These are phyloP conservation scores for Noctua comes DNA, from an alignment of 2,888 invertebrate genomes.

Conservation along the genomic window DNA sequence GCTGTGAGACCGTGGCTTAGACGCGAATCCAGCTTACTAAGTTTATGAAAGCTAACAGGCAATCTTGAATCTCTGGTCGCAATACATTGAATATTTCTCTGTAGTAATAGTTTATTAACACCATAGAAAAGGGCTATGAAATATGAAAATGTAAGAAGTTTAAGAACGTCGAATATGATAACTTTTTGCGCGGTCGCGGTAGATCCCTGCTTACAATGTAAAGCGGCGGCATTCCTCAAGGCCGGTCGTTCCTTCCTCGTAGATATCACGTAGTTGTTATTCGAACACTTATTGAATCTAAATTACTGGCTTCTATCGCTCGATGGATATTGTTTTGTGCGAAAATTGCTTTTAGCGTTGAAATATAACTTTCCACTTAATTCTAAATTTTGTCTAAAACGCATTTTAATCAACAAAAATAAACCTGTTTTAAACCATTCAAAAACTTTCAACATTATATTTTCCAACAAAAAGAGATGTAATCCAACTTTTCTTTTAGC, in stretches of 20 bases:
- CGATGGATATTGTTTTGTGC: conserved; percentile 51
- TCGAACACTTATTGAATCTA: conserved; percentile 70
- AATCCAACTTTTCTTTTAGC: not conserved
- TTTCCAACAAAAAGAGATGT: not conserved
- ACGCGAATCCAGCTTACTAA: conserved; percentile 56
- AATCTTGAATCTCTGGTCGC: conserved; percentile 10
- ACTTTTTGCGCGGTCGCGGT: conserved; percentile 61
- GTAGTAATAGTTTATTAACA: not conserved
- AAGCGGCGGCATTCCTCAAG: conserved; percentile 84
- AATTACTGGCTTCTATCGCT: conserved; percentile 59
- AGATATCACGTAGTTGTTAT: conserved; percentile 66
- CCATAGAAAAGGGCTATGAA: conserved; percentile 11
- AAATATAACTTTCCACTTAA: conserved; percentile 9
- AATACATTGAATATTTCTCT: conserved; percentile 46
- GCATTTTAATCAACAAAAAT: not conserved
- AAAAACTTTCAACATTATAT: not conserved
- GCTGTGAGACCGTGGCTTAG: conserved; percentile 67
- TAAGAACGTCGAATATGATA: conserved; percentile 31
- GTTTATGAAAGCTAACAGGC: conserved; percentile 39
- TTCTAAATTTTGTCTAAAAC: not conserved
- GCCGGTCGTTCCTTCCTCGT: conserved; percentile 81
- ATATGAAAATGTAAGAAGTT: conserved; percentile 25
- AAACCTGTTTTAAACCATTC: not conserved
- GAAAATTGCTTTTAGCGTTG: conserved; percentile 28
- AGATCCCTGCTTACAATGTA: conserved; percentile 62